phyloP scores from a whole-genome alignment of 2,797 vertebrate species.

The Pseudocheirus occidentalis region DNA sequence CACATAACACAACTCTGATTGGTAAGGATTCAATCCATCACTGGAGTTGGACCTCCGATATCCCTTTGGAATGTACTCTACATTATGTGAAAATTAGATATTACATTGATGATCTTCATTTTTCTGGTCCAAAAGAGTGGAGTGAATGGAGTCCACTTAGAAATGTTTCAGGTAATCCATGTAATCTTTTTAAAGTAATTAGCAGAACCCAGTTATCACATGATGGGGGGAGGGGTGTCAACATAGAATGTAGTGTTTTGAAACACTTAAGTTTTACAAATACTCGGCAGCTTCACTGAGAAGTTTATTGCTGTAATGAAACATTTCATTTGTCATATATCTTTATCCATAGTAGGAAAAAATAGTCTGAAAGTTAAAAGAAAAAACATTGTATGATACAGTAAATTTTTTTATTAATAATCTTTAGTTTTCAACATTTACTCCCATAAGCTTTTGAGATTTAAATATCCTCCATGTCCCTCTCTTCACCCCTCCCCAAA shows the following conservation, averaged over 20 bases:
- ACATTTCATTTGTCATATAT: neutral
- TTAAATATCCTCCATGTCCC: no score
- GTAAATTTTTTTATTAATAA: neutral
- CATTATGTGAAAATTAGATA: slow-evolving; percentile 82
- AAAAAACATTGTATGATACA: neutral
- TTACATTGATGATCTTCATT: slow-evolving; percentile 75
- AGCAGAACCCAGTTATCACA: neutral
- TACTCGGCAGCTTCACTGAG: neutral
- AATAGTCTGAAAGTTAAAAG: neutral
- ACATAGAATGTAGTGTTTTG: neutral
- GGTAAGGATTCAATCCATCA: slow-evolving; percentile 68
- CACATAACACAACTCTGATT: slow-evolving; percentile 75
- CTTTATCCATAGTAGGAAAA: neutral
- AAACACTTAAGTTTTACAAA: neutral
- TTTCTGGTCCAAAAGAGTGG: slow-evolving; percentile 80
- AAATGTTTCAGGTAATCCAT: slow-evolving; percentile 82
- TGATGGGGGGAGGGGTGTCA: neutral
- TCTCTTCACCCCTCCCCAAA: no score
- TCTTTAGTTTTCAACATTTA: no score
- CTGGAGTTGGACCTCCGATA: slow-evolving; percentile 86
- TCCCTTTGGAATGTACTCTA: slow-evolving; percentile 83
- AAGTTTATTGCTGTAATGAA: neutral
- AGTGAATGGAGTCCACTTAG: slow-evolving; percentile 83
- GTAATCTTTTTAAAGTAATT: neutral
- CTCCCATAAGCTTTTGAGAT: no score